Percentiles rank a stretch among this genome's conserved stretches.
Conservation (phyloP, 2,113 vertebrate genomes). For the Microcebus griseorufus region DNA sequence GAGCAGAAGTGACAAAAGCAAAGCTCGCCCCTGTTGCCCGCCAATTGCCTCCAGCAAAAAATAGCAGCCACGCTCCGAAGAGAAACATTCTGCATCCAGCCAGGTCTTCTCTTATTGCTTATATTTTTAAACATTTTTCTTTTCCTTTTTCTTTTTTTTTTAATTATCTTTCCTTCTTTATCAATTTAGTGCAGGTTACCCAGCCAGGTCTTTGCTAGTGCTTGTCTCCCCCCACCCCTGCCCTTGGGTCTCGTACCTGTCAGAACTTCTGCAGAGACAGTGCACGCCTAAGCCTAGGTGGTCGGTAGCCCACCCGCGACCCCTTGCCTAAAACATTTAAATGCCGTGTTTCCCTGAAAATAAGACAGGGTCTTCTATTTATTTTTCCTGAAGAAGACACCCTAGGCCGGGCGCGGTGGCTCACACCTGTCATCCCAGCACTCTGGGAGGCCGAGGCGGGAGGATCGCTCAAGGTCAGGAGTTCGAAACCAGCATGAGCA, state of each 20-base stretch:
- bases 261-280: background rate
- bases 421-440: no score
- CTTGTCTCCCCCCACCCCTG: background rate
- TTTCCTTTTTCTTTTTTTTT: no score
- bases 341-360: no score
- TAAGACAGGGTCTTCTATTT: no score
- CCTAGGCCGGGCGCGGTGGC: no score
- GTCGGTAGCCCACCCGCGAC: background rate
- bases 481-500: no score
- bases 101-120: background rate
- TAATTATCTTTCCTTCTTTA: no score
- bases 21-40: constrained; percentile 84
- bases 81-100: background rate
- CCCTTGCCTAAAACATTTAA: background rate
- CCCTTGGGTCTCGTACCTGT: background rate
- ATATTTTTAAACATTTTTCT: no score
- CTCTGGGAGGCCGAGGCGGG: no score
- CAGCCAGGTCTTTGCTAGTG: background rate
- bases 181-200: no score
- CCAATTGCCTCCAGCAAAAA: constrained; percentile 81
- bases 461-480: no score
- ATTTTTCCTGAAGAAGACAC: no score
- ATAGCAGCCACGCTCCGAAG: background rate
- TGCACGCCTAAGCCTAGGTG: background rate
- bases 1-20: constrained; percentile 90